Base-by-base conservation (phyloP, 2,888 invertebrate genomes). In the Polydrusus tereticollis region DNA sequence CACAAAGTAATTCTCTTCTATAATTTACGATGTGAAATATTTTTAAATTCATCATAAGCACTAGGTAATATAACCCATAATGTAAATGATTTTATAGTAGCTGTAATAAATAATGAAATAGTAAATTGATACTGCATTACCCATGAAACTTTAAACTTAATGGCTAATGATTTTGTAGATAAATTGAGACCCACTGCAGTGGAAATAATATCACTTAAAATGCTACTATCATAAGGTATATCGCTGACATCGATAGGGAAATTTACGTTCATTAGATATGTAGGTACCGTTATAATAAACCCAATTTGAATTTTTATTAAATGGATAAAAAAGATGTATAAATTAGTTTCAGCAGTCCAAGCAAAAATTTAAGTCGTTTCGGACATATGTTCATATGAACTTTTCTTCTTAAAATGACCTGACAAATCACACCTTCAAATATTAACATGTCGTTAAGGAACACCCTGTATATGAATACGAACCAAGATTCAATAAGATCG, bases 91-190 rank as follows among this genome's bases (percentile, higher is more conserved):
- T 57, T 52, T 57, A n/a, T 59, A 62, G 69, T 69, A 69, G 69
- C 60, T 52, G 38, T 33, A 62, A 69, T 69, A 69, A 69, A 69
- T 69, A 62, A 69, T 52, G 29, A 43, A 69, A 62, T 41, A 12
- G 69, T 62, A 69, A 69, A 69, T 69, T 69, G 62, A 69, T 69
- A 69, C 21, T 36, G 20, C 60, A 52, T 52, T 62, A 43, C 50
- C 55, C 62, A 52, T 62, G 69, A 69, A 69, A 69, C 62, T 62
- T 50, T 23, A 69, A 26, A 69, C 69, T 47, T 14, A 18, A 26
- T 20, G 21, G 60, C 55, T 69, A 62, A 69, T 41, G 60, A 52
- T 52, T 62, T 36, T 21, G 26, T 60, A 69, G 55, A 69, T 50
- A 62, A 68, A 68, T 68, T 36, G 60, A 62, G 68, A 68, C 60